Conservation (phyloP, 2,113 vertebrate genomes). For the Prunella himalayana region DNA sequence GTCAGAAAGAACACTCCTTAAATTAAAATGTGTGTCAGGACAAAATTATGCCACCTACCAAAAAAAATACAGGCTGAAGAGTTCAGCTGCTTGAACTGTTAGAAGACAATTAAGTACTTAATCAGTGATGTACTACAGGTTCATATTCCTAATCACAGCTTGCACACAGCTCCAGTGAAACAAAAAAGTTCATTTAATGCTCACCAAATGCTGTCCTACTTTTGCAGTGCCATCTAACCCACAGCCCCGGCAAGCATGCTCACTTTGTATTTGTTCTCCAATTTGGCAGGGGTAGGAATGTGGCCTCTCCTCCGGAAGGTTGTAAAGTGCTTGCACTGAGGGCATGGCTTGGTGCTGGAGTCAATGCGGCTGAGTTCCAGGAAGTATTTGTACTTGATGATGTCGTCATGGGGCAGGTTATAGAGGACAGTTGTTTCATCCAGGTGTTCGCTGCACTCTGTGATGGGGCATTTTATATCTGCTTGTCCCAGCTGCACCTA, state of each 20-base stretch:
- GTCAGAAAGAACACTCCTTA: not conserved
- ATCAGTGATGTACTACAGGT: not conserved
- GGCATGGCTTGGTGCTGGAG: constrained; percentile 95
- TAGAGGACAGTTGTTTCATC: constrained; percentile 87
- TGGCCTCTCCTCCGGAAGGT: constrained; percentile 84
- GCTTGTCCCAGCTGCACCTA: constrained; percentile 88
- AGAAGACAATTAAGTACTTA: not conserved
- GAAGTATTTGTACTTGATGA: constrained; percentile 94
- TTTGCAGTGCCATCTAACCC: constrained; percentile 39
- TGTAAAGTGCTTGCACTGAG: constrained; percentile 95
- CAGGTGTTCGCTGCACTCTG: constrained; percentile 90
- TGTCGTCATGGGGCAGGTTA: constrained; percentile 84
- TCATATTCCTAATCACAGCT: constrained; percentile 4
- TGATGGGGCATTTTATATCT: constrained; percentile 89
- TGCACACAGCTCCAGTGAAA: not conserved
- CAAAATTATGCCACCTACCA: not conserved
- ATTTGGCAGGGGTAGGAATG: constrained; percentile 80
- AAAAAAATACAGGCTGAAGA: not conserved
- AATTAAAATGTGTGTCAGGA: not conserved
- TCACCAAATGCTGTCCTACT: constrained; percentile 41
- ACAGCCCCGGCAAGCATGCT: constrained; percentile 56
- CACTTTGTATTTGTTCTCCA: constrained; percentile 96
- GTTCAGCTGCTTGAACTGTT: not conserved
- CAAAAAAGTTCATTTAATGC: constrained; percentile 45
- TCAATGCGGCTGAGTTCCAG: constrained; percentile 92